phyloP scores from a whole-genome alignment of 1,140 invertebrate species.

The Drosophila sechellia region DNA sequence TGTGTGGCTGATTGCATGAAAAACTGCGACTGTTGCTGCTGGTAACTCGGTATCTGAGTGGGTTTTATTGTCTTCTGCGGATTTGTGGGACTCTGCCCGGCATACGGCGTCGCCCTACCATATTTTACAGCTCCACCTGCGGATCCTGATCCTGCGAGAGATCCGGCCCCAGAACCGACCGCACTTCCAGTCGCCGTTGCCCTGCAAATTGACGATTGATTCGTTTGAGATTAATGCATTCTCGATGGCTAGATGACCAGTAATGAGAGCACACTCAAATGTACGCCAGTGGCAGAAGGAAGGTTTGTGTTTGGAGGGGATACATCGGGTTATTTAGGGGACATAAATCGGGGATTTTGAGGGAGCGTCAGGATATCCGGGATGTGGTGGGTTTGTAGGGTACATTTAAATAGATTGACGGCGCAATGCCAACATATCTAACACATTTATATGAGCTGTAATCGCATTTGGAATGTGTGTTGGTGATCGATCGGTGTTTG shows the following conservation, averaged over 20 bases:
- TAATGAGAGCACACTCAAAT: slow-evolving; percentile 47
- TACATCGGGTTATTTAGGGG: background rate
- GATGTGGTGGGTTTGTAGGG: background rate
- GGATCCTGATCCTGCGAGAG: slow-evolving; percentile 19
- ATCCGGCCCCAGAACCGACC: background rate
- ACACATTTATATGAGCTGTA: slow-evolving; percentile 27
- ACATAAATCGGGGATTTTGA: background rate
- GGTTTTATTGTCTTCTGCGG: slow-evolving; percentile 71
- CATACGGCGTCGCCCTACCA: slow-evolving; percentile 29
- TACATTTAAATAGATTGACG: slow-evolving; percentile 21
- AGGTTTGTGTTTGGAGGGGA: background rate
- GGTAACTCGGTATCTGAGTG: slow-evolving; percentile 81
- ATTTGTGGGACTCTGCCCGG: slow-evolving; percentile 38
- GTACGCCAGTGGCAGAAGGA: slow-evolving; percentile 40
- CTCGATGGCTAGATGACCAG: background rate
- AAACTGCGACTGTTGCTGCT: slow-evolving; percentile 67
- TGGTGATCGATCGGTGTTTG: background rate
- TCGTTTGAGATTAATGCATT: slow-evolving; percentile 1
- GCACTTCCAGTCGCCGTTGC: slow-evolving; percentile 25
- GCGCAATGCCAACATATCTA: slow-evolving; percentile 27
- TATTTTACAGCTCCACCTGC: slow-evolving; percentile 33
- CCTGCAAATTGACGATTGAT: slow-evolving; percentile 39
- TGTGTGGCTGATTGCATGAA: slow-evolving; percentile 79
- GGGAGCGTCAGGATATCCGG: background rate
- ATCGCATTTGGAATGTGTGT: background rate